Evolutionary conservation across 2,797 vertebrate species (phyloP), one percentile per base, ranked within the genome.

Genomic region (Ptychadena robeensis): DNA sequence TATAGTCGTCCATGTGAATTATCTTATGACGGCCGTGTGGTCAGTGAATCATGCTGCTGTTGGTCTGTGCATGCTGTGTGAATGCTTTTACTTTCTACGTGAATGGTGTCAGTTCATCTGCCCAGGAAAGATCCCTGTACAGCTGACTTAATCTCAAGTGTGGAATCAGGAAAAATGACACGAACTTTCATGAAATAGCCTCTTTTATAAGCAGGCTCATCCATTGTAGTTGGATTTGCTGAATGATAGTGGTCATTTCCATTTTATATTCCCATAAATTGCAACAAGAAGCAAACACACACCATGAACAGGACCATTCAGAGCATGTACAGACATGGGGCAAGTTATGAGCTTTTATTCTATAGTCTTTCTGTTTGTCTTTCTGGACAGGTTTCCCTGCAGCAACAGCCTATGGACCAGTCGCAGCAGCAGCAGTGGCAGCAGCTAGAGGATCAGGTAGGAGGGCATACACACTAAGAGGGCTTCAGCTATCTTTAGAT

Each of bases 401-500:
- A 79, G 94, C 98, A 86, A 96, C 98, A 10, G 96, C 97, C 66
- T 99, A 98, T 3, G 96, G 97, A 95, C 98, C 97, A 89, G 97
- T 98, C 94, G 96, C 97, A 0, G 96, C 97, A 0, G 98, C 97
- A 0, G 95, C 95, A 3, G 96, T 97, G 94, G 97, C 97, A 0
- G 97, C 97, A 70, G 96, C 96, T 7, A 95, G 97, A 94, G 97
- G 96, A 95, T 98, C 98, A 99, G 98, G 98, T 99, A 98, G 96
- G 98, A 94, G 93, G 92, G 93, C 93, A 94, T 93, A 90, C 89
- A 94, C 95, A 96, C 93, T 96, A 95, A 92, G 93, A 90, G 90
- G 91, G 94, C 94, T 93, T 91, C 93, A 94, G 95, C 95, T 96
- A 97, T 94, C 94, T 93, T 28, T 75, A 70, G 57, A 44, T 63